A percentile compares a stretch with the other conserved stretches of the same genome.
These are phyloP conservation scores for Lysandra coridon DNA, from an alignment of 2,888 invertebrate genomes.

Conservation along the genomic window DNA sequence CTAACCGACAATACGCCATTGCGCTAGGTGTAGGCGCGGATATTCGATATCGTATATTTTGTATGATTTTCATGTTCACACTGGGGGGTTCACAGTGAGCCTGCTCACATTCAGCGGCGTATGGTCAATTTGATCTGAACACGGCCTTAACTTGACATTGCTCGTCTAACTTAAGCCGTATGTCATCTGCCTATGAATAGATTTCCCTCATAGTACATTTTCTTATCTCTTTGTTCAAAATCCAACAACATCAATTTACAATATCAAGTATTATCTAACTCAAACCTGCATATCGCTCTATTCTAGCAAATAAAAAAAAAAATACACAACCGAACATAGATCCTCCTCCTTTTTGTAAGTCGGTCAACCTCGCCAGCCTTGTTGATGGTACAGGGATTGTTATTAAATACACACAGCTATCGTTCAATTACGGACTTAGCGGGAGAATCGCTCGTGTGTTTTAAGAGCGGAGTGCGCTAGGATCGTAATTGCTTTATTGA, in stretches of 20 bases:
- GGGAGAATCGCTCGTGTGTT: slow-evolving; percentile 25
- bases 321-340: neutral
- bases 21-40: too few relatives aligned
- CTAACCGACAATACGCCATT: too few relatives aligned
- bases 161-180: too few relatives aligned
- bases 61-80: too few relatives aligned
- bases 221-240: too few relatives aligned
- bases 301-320: neutral
- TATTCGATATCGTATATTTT: too few relatives aligned
- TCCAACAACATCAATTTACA: too few relatives aligned
- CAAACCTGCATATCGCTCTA: neutral
- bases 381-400: slow-evolving; percentile 22
- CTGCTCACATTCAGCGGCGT: too few relatives aligned
- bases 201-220: too few relatives aligned
- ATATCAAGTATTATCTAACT: neutral
- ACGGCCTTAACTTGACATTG: neutral
- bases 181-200: too few relatives aligned
- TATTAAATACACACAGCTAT: slow-evolving; percentile 27
- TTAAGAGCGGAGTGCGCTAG: slow-evolving; percentile 17
- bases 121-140: too few relatives aligned
- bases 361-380: neutral
- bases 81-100: too few relatives aligned
- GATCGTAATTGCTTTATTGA: slow-evolving; percentile 30
- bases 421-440: slow-evolving; percentile 30
- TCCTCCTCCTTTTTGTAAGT: neutral